A percentile compares a stretch with the other conserved stretches of the same genome.
Evolutionary conservation across 2,888 invertebrate species (phyloP).

Genomic region (Mechanitis mazaeus): DNA sequence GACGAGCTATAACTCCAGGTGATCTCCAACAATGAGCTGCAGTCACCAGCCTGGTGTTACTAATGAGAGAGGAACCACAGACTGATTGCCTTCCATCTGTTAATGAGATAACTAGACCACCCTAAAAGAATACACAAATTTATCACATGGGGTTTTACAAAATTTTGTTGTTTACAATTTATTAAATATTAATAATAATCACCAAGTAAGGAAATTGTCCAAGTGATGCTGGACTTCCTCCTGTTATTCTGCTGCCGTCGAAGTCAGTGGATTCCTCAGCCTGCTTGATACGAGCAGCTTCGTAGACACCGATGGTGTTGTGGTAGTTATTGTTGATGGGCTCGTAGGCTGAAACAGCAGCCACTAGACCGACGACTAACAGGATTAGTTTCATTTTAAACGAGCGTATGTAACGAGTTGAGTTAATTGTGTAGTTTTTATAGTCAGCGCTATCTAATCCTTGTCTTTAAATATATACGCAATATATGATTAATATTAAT

Average conservation of each 20-base stretch:
- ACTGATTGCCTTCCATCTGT: conserved; percentile 41
- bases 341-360: conserved; percentile 18
- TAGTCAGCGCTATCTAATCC: neutral
- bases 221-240: conserved; percentile 31
- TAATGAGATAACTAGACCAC: conserved; percentile 42
- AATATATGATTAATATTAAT: too few species aligned
- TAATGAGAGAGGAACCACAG: conserved; percentile 56
- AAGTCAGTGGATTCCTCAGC: conserved; percentile 36
- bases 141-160: neutral
- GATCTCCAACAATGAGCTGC: conserved; percentile 65
- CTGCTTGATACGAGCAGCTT: conserved; percentile 34
- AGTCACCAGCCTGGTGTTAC: conserved; percentile 47
- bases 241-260: conserved; percentile 38
- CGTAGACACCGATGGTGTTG: conserved; percentile 34
- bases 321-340: conserved; percentile 35
- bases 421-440: neutral
- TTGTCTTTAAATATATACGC: neutral
- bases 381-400: conserved; percentile 16
- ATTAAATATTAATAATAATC: neutral
- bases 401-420: too few species aligned
- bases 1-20: conserved; percentile 48
- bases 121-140: conserved; percentile 26
- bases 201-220: conserved; percentile 35
- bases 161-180: too few species aligned
- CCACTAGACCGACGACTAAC: conserved; percentile 10